Evolutionary conservation across 2,113 vertebrate species (phyloP), one percentile per base, ranked within the genome.

Genomic region (Salvator merianae): DNA sequence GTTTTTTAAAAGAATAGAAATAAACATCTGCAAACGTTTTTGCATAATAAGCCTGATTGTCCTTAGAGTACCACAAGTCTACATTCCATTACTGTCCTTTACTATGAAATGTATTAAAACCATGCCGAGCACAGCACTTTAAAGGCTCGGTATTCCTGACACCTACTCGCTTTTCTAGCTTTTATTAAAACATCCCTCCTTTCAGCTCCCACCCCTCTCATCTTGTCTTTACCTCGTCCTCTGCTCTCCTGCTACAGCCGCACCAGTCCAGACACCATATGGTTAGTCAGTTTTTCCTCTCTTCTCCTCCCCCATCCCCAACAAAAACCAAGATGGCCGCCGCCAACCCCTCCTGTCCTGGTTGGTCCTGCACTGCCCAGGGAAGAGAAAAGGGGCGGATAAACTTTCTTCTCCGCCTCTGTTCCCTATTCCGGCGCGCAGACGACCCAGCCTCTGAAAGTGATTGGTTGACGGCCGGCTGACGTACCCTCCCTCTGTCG

Each of bases 231-330:
- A 0, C 71, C 26, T 34, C 30, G 10, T 69, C 14, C 24, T 55
- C 18, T n/a, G 18, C 10, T 69, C 12, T 3, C 55, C 12, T 18
- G 5, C 55, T 0, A 0, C 7, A 0, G 2, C n/a, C 22, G 0
- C 43, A 0, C 0, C 79, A 0, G 9, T 87, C 86, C 81, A 55
- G 1, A 55, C 16, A 55, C 10, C 12, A 55, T 13, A 18, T 16
- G 53, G 53, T 3, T 12, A 6, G 88, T 72, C 0, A 43, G 47
- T n/a, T 1, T 80, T 20, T 1, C 77, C 24, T 0, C 36, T 1
- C 82, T 20, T 1, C 77, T 20, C 0, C 24, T 2, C 18, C 14
- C 82, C 63, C 62, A 1, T 5, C 38, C 28, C 71, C 71, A 0
- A 32, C 32, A 3, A 40, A 22, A 14, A 7, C 36, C 50, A 81